Base-by-base conservation (phyloP, 2,113 vertebrate species). In the Tragelaphus buxtoni region DNA sequence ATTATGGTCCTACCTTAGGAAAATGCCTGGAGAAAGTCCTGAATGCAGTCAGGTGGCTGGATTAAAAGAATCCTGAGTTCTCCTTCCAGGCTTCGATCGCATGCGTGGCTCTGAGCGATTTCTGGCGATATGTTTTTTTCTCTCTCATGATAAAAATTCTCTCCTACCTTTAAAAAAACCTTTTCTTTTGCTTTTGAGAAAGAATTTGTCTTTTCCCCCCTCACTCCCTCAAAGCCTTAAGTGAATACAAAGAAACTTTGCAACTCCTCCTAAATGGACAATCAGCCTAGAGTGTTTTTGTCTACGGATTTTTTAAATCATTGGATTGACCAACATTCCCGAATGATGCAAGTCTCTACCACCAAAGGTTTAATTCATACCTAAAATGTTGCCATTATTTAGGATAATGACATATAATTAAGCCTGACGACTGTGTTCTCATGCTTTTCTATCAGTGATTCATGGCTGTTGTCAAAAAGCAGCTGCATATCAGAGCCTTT, bases 381-480 rank as follows among this genome's bases (percentile, higher is more conserved):
- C 98, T 98, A 95, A 97, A 98, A 95, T 91, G 86, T 93, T 98
- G 97, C 94, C 96, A 98, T 98, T 98, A 98, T 98, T 98, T 98
- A 92, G 69, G 96, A 85, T 98, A 99, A 99, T 98, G 96, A 97
- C 96, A 98, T 98, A 96, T 98, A 10, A 99, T 99, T 98, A 98
- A 91, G 96, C 98, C 96, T 49, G 72, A 89, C 53, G 90, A 97
- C 93, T 93, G 56, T 94, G 97, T 98, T 98, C 97, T 97, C 97
- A 90, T 96, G 98, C 88, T 98, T 72, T 97, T 98, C 98, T 98
- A 96, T 97, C 98, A 88, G 95, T 97, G 97, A 97, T 96, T 98
- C 98, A 97, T 49, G 94, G 94, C 95, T 7, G 1, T 97, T 98
- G 98, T 98, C 97, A 97, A 97, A 98, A 97, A 95, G 76, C 94